Percentiles rank a stretch among this genome's conserved stretches.
These are phyloP conservation scores for Drosophila rellima DNA, from an alignment of 2,888 invertebrate genomes.

Conservation along the genomic window DNA sequence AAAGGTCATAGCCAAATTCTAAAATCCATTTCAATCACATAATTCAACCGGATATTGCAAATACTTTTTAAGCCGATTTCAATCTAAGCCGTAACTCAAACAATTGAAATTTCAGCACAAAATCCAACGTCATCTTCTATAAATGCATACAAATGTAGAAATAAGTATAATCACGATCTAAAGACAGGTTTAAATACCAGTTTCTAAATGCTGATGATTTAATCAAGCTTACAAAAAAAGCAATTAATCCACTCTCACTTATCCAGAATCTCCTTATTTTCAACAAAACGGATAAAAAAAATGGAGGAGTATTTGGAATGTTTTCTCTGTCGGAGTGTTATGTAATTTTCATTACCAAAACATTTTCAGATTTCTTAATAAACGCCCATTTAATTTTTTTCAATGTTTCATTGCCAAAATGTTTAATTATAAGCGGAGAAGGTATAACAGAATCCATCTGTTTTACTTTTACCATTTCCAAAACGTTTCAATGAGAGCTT, in stretches of 20 bases:
- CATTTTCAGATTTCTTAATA: too few relatives aligned
- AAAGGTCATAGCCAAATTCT: slow-evolving; percentile 15
- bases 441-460: too few relatives aligned
- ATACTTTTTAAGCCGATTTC: slow-evolving; percentile 11
- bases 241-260: slow-evolving; percentile 5
- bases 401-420: not conserved
- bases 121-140: slow-evolving; percentile 25
- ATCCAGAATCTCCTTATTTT: not conserved
- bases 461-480: not conserved
- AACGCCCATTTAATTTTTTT: not conserved
- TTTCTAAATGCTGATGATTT: slow-evolving; percentile 37
- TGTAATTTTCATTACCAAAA: not conserved
- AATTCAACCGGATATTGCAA: slow-evolving; percentile 25
- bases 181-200: slow-evolving; percentile 46
- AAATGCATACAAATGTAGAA: slow-evolving; percentile 9
- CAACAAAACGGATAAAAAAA: not conserved
- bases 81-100: slow-evolving; percentile 11
- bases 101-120: slow-evolving; percentile 1
- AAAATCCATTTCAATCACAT: not conserved
- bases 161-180: slow-evolving; percentile 21
- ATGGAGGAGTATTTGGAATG: not conserved
- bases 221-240: slow-evolving; percentile 27
- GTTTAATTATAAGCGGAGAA: not conserved
- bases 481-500: not conserved
- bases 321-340: not conserved